Percentiles rank a stretch among this genome's conserved stretches.
Conservation (phyloP, 2,888 invertebrate genomes). For the Ennomos erosarius region DNA sequence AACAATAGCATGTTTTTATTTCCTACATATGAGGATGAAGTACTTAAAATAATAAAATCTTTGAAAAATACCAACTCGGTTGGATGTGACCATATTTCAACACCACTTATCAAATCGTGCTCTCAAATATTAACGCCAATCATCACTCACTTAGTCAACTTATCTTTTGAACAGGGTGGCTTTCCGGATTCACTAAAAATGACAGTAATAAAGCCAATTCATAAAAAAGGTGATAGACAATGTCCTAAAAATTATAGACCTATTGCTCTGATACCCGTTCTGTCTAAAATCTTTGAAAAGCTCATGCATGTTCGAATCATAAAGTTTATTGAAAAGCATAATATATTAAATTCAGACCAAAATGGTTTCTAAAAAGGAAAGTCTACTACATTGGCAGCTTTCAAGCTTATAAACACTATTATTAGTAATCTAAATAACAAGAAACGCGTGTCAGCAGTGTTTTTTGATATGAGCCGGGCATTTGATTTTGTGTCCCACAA, state of each 20-base stretch:
- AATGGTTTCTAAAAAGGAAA: background rate
- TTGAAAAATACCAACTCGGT: too few relatives aligned
- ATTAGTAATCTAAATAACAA: background rate
- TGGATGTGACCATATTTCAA: too few relatives aligned
- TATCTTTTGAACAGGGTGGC: background rate
- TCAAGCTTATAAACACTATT: background rate
- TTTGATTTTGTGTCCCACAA: conserved; percentile 4
- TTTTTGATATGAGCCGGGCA: conserved; percentile 4
- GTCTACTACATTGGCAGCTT: background rate
- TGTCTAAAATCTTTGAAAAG: conserved; percentile 2
- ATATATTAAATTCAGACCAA: background rate
- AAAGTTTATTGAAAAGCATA: background rate
- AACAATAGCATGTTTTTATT: too few relatives aligned
- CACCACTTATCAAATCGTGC: too few relatives aligned
- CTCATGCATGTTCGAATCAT: background rate
- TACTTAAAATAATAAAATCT: too few relatives aligned
- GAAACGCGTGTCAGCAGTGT: background rate
- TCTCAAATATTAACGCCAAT: too few relatives aligned
- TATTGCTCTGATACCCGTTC: background rate
- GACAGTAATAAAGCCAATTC: background rate
- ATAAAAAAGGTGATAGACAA: background rate
- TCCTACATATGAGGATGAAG: too few relatives aligned
- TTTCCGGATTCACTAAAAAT: background rate
- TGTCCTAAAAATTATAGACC: background rate
- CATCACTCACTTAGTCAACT: background rate